phyloP scores from a whole-genome alignment of 2,888 invertebrate genomes.

The Alloplasta piceator region DNA sequence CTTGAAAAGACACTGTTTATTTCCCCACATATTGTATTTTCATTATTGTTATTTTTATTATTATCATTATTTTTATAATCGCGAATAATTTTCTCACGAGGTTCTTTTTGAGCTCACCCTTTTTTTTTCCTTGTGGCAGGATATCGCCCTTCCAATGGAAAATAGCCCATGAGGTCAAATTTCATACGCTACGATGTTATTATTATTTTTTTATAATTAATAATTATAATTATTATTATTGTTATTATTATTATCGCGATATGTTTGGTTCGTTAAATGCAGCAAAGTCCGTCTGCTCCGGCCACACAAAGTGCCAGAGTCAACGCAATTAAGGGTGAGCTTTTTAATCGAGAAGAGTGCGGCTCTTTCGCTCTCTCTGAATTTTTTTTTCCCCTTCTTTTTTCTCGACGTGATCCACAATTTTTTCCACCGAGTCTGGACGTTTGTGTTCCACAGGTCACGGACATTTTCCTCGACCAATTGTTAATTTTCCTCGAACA shows the following conservation, averaged over 20 bases:
- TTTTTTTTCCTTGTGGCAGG: no score
- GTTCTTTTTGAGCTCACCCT: no score
- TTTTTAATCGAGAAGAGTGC: slow-evolving; percentile 61
- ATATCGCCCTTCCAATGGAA: slow-evolving; percentile 7
- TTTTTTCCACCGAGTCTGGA: no score
- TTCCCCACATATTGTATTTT: slow-evolving; percentile 45
- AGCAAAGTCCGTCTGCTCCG: neutral
- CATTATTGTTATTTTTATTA: slow-evolving; percentile 30
- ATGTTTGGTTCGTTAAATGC: neutral
- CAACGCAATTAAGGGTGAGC: slow-evolving; percentile 55
- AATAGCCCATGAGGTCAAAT: slow-evolving; percentile 1
- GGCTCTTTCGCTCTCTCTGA: slow-evolving; percentile 1
- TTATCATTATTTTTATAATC: no score
- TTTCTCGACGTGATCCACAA: neutral
- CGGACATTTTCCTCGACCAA: no score
- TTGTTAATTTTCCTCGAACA: no score
- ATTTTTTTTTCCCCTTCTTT: slow-evolving; percentile 14
- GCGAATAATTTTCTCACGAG: neutral
- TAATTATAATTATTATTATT: slow-evolving; percentile 17
- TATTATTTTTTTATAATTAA: slow-evolving; percentile 17
- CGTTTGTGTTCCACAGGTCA: neutral
- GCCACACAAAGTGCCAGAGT: slow-evolving; percentile 28
- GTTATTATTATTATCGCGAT: slow-evolving; percentile 14
- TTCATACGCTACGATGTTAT: slow-evolving; percentile 5
- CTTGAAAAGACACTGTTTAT: slow-evolving; percentile 45